A percentile compares a stretch with the other conserved stretches of the same genome.
Conservation (phyloP, 2,888 invertebrate species). For the Diarsia mendica region DNA sequence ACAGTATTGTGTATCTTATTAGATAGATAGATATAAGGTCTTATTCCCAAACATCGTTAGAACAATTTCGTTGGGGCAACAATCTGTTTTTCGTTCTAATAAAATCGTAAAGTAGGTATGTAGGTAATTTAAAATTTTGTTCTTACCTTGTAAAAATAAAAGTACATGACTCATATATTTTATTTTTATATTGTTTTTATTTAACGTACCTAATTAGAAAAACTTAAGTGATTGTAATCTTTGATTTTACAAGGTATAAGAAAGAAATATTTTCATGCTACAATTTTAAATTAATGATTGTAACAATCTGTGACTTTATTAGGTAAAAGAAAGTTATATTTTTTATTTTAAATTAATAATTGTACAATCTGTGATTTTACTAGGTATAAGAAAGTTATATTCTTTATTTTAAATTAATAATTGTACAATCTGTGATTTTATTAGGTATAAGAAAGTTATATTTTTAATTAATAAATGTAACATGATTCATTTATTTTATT, state of each 20-base stretch:
- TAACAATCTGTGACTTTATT: too few species aligned
- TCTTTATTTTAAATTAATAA: slow-evolving; percentile 3
- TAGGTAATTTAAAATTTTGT: slow-evolving; percentile 33
- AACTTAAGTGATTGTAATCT: slow-evolving; percentile 38
- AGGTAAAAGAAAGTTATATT: background rate
- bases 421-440: too few species aligned
- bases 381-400: slow-evolving; percentile 6
- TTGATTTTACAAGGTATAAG: too few species aligned
- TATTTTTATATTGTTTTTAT: slow-evolving; percentile 35
- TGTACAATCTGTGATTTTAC: slow-evolving; percentile 4
- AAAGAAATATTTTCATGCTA: too few species aligned
- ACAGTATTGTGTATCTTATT: slow-evolving; percentile 36
- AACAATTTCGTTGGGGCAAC: slow-evolving; percentile 35
- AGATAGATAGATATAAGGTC: slow-evolving; percentile 35
- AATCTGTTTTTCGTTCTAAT: slow-evolving; percentile 35
- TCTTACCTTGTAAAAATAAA: slow-evolving; percentile 32
- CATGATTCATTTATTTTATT: slow-evolving; percentile 4
- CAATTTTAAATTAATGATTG: too few species aligned
- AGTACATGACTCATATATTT: slow-evolving; percentile 34
- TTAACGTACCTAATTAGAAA: slow-evolving; percentile 37
- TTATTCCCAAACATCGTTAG: slow-evolving; percentile 36
- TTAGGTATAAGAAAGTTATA: too few species aligned
- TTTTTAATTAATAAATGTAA: too few species aligned
- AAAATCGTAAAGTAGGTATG: slow-evolving; percentile 36
- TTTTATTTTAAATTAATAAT: slow-evolving; percentile 1